These are phyloP conservation scores for Poicephalus meyeri DNA, from an alignment of 2,113 vertebrate species.

Conservation along the genomic window DNA sequence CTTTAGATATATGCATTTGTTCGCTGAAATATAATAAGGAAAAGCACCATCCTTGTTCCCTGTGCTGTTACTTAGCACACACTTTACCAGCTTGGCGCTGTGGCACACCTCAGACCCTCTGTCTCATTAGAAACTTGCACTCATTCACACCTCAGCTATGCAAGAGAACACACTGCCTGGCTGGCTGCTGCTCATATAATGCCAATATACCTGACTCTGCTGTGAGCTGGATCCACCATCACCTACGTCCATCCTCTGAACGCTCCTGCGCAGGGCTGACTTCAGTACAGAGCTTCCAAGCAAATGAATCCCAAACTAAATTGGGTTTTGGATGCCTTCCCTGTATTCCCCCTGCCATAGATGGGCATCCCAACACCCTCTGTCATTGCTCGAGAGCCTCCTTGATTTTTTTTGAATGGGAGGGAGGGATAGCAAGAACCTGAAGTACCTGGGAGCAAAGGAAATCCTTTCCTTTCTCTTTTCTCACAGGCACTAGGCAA, in stretches of 20 bases:
- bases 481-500: neutral
- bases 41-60: neutral
- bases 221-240: neutral
- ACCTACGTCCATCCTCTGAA: neutral
- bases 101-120: fast-evolving
- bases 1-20: slow-evolving; percentile 4
- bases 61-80: neutral
- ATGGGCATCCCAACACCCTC: fast-evolving
- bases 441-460: neutral
- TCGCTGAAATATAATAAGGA: neutral
- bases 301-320: neutral
- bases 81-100: neutral
- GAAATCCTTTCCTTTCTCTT: neutral
- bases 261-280: neutral
- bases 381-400: neutral
- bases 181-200: neutral
- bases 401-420: neutral
- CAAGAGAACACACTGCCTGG: neutral
- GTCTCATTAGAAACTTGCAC: neutral
- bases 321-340: neutral
- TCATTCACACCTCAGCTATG: neutral
- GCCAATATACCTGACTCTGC: neutral
- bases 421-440: neutral
- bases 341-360: neutral
- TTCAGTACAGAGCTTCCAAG: neutral